Base-by-base conservation (phyloP, 2,113 vertebrate genomes). In the Lepisosteus osseus region DNA sequence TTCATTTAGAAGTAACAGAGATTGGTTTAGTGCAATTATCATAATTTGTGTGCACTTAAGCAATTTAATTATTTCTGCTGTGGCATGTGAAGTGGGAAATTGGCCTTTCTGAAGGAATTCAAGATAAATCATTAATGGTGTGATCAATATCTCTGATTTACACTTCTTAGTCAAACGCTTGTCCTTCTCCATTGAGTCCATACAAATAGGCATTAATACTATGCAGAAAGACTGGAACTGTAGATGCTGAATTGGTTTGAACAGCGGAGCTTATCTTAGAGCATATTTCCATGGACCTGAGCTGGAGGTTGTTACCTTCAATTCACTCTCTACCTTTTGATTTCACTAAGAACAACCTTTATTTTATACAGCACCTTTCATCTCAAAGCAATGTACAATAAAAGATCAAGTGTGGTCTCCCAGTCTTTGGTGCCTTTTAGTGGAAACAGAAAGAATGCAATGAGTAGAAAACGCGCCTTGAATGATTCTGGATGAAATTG, bases 41-140 rank as follows among this genome's bases (percentile, higher is more conserved):
- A 40, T 59, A 45, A 68, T 51, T 14, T 14, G 7, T 44, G 66
- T 74, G 68, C 62, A 73, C 66, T 55, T 67, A 57, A 67, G 65
- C 55, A 45, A 67, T 54, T 57, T 69, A 74, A 54, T 51, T 69
- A 8, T 59, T 59, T 59, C 57, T 47, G 29, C 44, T 61, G 44
- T 54, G 66, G 62, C 29, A 74, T 47, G 68, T 59, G 61, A 61
- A 67, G 42, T 42, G 65, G 59, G 62, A 65, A 54, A 47, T 54
- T 42, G 56, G 68, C 57, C 66, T 69, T 68, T 63, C 65, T 47
- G 51, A 62, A 56, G 63, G 72, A 44, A 44, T 61, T 68, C 56
- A 54, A 68, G 62, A 74, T 74, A 62, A 74, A 74, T 74, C 72
- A 63, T 63, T 68, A 66, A 15, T 68, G 67, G 68, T 69, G 65